Conservation (phyloP, 2,797 vertebrate species). For the Spondyliosoma cantharus region DNA sequence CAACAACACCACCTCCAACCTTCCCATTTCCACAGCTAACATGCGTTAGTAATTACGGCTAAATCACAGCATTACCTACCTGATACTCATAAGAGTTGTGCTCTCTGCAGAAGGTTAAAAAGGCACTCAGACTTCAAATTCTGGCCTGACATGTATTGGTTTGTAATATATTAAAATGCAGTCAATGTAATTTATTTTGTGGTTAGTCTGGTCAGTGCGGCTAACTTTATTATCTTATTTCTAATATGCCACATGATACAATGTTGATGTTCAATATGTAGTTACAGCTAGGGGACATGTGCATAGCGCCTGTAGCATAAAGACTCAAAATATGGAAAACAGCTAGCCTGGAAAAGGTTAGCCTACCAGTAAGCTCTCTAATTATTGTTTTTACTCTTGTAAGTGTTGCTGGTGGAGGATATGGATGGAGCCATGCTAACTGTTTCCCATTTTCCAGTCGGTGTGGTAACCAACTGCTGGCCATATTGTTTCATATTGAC, state of each 20-base stretch:
- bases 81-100: constrained; percentile 13
- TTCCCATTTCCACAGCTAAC: constrained; percentile 52
- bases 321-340: neutral
- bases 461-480: neutral
- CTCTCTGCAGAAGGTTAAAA: constrained; percentile 23
- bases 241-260: neutral
- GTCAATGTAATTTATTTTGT: constrained; percentile 3
- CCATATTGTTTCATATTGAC: no score
- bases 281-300: neutral
- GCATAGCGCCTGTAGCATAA: neutral
- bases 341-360: neutral
- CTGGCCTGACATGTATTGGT: neutral
- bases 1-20: neutral
- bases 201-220: neutral
- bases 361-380: no score
- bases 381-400: neutral
- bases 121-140: neutral
- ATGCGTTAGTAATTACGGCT: constrained; percentile 62
- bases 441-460: neutral
- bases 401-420: neutral
- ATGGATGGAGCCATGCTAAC: neutral
- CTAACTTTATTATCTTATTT: neutral
- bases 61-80: constrained; percentile 49
- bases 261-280: neutral
- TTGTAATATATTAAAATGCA: constrained; percentile 11